phyloP scores from a whole-genome alignment of 2,888 invertebrate species.

The Dryomyza anilis region DNA sequence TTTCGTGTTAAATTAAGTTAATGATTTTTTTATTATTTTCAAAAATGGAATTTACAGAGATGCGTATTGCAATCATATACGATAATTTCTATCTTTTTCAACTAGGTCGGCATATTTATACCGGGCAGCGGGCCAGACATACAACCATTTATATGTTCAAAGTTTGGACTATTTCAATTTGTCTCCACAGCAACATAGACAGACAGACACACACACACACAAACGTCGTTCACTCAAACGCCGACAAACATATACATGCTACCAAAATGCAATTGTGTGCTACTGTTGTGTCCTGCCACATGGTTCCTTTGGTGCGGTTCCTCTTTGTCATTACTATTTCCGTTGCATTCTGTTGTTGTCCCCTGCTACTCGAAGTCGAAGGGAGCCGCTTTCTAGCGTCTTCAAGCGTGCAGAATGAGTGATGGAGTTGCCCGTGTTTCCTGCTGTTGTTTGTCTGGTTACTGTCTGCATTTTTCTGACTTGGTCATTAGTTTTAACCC shows the following conservation, averaged over 20 bases:
- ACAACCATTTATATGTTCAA: background rate
- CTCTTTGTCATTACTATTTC: background rate
- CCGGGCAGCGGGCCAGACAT: background rate
- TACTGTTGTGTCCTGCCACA: constrained; percentile 23
- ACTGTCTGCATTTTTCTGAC: constrained; percentile 53
- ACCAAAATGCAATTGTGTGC: constrained; percentile 11
- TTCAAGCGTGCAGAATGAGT: constrained; percentile 39
- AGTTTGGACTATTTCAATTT: constrained; percentile 26
- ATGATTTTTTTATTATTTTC: no score
- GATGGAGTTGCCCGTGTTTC: constrained; percentile 43
- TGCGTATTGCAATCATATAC: no score
- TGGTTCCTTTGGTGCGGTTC: background rate
- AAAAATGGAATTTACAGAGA: no score
- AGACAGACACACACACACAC: background rate
- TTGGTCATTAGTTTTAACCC: constrained; percentile 56
- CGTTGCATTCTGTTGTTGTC: background rate
- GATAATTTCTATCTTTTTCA: no score
- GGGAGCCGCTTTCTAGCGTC: constrained; percentile 18
- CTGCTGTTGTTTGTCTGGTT: constrained; percentile 50
- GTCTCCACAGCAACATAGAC: constrained; percentile 17
- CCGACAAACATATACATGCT: background rate
- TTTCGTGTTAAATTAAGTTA: no score
- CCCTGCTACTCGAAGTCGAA: background rate
- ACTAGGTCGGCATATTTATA: no score
- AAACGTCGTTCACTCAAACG: background rate